These are phyloP conservation scores for Calephelis nemesis DNA, from an alignment of 1,140 invertebrate species.

Conservation along the genomic window DNA sequence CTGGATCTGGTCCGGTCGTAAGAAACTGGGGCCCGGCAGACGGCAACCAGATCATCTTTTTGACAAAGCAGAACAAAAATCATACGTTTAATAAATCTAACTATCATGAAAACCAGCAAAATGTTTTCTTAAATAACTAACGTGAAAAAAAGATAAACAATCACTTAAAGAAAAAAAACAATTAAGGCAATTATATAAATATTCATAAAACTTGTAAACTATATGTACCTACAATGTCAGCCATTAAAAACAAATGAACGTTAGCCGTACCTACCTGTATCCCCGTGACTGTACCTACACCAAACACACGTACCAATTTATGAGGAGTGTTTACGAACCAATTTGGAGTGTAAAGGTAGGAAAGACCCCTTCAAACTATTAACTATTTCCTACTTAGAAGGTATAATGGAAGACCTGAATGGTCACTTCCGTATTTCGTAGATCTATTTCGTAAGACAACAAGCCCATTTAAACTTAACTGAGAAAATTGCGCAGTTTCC, in stretches of 20 bases:
- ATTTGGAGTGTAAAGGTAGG: conserved; percentile 10
- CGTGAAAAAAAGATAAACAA: too few species aligned
- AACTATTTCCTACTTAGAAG: conserved; percentile 4
- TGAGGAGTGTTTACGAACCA: conserved; percentile 11
- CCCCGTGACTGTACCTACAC: background rate
- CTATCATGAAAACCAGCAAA: too few species aligned
- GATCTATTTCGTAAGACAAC: conserved; percentile 7
- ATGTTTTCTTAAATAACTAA: too few species aligned
- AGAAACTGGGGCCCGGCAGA: too few species aligned
- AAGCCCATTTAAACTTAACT: background rate
- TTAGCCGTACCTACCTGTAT: background rate
- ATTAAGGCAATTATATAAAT: too few species aligned
- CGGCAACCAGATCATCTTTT: too few species aligned
- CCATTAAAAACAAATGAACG: background rate
- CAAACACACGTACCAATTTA: conserved; percentile 11
- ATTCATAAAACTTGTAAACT: too few species aligned
- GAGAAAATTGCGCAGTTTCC: background rate
- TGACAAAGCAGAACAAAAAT: too few species aligned
- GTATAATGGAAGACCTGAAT: conserved; percentile 4
- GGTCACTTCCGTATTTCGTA: conserved; percentile 8
- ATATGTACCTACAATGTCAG: too few species aligned
- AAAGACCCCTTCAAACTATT: conserved; percentile 10
- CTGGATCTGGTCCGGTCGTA: too few species aligned
- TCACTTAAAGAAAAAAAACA: too few species aligned
- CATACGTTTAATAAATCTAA: too few species aligned